Base-by-base conservation (phyloP, 1,140 invertebrate genomes). In the Cydia strobilella region DNA sequence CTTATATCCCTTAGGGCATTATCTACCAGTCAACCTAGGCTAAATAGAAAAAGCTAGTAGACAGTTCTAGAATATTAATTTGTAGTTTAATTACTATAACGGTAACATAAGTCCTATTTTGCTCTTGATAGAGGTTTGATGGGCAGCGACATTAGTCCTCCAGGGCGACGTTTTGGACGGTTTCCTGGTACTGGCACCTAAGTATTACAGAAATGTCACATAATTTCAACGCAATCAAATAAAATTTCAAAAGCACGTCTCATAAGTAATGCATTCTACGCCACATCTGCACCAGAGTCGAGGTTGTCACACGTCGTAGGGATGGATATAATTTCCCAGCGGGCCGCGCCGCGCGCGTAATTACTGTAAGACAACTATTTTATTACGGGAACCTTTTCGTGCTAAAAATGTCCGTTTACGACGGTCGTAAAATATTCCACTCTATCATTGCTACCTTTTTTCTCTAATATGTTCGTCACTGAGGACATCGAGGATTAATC, bases 321-420 rank as follows among this genome's bases (percentile, higher is more conserved):
- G 54, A 59, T 20, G 18, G 54, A 9, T 23, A 59, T 59, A 23
- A 59, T 59, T 59, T 59, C 54, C 54, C 54, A 23, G 20, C 18
- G 54, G 54, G 18, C 54, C 54, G 20, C 54, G 54, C 18, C 54
- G 54, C 20, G 54, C 18, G 9, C 7, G 54, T 59, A 59, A 59
- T 59, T 59, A 59, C 54, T 59, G 54, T 59, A 59, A 59, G 54
- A 59, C 54, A 59, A 59, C 54, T 59, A 59, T 59, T 59, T 59
- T 59, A 59, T 59, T 59, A 59, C 20, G 20, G 45, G n/a, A 59
- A 59, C 20, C 54, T 59, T 59, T 23, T 23, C 54, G 7, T 23
- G 9, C 54, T 59, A 59, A 59, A 59, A 59, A 59, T 59, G 54
- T 23, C 20, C 9, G 54, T 23, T 23, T 23, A 59, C 51, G 54